Conservation (phyloP, 2,888 invertebrate species). For the Drosophila pseudotalamancana region DNA sequence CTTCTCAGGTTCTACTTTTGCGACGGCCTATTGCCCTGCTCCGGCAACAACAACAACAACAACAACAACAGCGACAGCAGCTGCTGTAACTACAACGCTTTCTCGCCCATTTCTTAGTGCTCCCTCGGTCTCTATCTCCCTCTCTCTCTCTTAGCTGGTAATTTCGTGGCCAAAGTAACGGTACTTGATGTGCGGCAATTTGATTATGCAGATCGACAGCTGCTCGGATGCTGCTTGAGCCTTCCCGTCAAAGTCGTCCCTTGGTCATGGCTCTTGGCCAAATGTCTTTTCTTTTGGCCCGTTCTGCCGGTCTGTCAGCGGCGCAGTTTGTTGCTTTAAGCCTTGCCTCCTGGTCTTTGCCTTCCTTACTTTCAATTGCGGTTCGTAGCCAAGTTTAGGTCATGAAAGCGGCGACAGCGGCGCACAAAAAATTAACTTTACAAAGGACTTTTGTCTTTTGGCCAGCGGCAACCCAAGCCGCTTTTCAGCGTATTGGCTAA, state of each 20-base stretch:
- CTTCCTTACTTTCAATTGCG: conserved; percentile 21
- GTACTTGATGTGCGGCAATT: conserved; percentile 61
- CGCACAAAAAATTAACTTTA: conserved; percentile 14
- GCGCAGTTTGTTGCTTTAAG: conserved; percentile 22
- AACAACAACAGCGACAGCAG: conserved; percentile 2
- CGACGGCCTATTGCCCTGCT: conserved; percentile 55
- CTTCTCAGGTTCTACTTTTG: conserved; percentile 66
- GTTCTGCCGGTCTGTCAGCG: conserved; percentile 20
- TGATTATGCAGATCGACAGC: conserved; percentile 71
- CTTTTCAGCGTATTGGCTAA: not conserved
- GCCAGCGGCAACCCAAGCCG: conserved; percentile 6
- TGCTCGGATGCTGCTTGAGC: conserved; percentile 16
- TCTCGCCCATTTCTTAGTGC: too few species aligned
- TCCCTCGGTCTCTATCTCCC: too few species aligned
- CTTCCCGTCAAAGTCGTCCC: conserved; percentile 26
- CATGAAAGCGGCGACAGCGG: conserved; percentile 24
- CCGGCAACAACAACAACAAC: conserved; percentile 22
- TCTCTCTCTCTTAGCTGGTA: conserved; percentile 2
- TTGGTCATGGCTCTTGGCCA: conserved; percentile 7
- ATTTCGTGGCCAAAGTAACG: conserved; percentile 50
- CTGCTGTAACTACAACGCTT: conserved; percentile 19
- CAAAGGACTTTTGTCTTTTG: conserved; percentile 36
- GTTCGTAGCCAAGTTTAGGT: conserved; percentile 19
- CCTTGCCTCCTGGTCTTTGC: conserved; percentile 12
- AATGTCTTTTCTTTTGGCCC: conserved; percentile 12